Conservation (phyloP, 1,140 invertebrate species). For the Bombus waltoni region DNA sequence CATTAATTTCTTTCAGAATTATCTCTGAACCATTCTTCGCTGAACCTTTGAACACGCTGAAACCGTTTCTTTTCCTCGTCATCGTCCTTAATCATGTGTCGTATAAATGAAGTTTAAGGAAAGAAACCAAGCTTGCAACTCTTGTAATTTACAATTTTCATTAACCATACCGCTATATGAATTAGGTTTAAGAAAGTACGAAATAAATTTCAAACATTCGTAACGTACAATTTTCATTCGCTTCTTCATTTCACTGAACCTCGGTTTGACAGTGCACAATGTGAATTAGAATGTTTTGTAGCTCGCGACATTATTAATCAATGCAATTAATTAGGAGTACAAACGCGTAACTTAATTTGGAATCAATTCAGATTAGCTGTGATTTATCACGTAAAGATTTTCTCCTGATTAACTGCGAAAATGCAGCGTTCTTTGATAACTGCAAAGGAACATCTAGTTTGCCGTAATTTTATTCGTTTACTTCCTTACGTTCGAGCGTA, state of each 20-base stretch:
- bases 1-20: constrained; percentile 35
- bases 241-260: no score
- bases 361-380: no score
- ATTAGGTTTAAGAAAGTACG: not conserved
- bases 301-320: no score
- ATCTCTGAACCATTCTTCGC: not conserved
- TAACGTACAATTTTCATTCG: not conserved
- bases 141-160: not conserved
- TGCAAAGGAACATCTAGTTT: not conserved
- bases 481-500: no score
- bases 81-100: not conserved
- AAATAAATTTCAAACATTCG: not conserved
- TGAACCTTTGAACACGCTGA: no score
- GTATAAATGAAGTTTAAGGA: not conserved
- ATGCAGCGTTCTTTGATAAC: not conserved
- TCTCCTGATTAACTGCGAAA: not conserved
- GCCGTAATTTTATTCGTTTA: not conserved
- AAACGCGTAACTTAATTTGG: not conserved
- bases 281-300: no score
- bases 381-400: not conserved
- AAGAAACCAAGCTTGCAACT: not conserved
- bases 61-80: not conserved
- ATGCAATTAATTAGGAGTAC: not conserved
- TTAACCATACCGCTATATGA: no score
- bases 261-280: no score